Percentiles rank a stretch among this genome's conserved stretches.
phyloP scores from a whole-genome alignment of 2,888 invertebrate species.

The Drosophila mayaguana region DNA sequence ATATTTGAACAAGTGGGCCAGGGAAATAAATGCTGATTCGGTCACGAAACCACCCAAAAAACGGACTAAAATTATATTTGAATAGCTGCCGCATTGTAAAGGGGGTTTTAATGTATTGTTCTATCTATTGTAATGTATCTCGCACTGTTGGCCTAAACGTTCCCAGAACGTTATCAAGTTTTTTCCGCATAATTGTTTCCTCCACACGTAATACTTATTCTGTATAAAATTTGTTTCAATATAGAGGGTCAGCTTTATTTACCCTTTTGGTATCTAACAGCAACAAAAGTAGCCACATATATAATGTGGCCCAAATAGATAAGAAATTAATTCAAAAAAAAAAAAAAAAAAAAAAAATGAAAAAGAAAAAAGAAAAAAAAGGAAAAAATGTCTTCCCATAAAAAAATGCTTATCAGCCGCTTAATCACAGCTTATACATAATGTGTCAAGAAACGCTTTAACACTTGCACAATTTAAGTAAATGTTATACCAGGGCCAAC shows the following conservation, averaged over 20 bases:
- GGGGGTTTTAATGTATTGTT: not conserved
- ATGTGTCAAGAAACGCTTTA: not conserved
- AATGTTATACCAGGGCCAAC: not conserved
- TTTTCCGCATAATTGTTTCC: not conserved
- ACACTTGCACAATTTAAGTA: not conserved
- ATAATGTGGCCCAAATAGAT: constrained; percentile 30
- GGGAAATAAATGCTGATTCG: constrained; percentile 33
- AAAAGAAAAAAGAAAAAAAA: no score
- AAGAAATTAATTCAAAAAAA: constrained; percentile 11
- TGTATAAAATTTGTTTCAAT: not conserved
- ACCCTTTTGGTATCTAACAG: constrained; percentile 2
- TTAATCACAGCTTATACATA: constrained; percentile 1
- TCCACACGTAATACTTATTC: constrained; percentile 13
- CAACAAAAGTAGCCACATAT: not conserved
- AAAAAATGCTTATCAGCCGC: constrained; percentile 23
- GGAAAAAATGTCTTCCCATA: not conserved
- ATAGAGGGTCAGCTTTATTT: not conserved
- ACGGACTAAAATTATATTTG: constrained; percentile 21
- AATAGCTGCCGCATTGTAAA: constrained; percentile 61
- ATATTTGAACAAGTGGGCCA: constrained; percentile 68
- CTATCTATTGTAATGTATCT: not conserved
- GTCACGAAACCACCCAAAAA: constrained; percentile 25
- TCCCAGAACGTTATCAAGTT: constrained; percentile 8
- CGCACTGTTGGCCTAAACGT: constrained; percentile 13
- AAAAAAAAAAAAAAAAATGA: not conserved